Evolutionary conservation across 2,888 invertebrate genomes (phyloP).

Genomic region (Andrena bucephala): DNA sequence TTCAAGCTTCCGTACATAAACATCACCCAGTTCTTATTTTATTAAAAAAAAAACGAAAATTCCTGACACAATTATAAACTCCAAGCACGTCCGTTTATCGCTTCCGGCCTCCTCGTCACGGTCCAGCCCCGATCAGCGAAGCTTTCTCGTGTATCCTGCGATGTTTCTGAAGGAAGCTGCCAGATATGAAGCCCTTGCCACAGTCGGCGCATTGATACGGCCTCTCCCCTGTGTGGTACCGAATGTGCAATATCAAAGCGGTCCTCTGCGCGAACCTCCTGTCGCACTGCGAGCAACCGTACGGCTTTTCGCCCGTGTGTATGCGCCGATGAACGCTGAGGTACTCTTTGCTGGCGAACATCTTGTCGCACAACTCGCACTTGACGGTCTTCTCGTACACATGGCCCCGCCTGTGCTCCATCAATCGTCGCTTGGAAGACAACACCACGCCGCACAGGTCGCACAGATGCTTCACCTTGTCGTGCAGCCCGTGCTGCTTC

Average conservation of each 20-base stretch:
- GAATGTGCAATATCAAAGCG: constrained; percentile 78
- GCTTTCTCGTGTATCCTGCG: constrained; percentile 70
- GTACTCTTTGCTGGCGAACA: constrained; percentile 75
- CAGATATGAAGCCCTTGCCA: constrained; percentile 79
- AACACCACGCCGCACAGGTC: constrained; percentile 77
- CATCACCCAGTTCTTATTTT: constrained; percentile 1
- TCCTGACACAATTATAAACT: constrained; percentile 1
- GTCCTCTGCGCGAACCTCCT: constrained; percentile 80
- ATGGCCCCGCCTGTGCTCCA: constrained; percentile 74
- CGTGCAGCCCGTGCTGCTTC: constrained; percentile 70
- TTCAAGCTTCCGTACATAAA: constrained; percentile 7
- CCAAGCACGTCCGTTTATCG: background rate
- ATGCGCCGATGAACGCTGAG: constrained; percentile 77
- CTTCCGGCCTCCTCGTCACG: background rate
- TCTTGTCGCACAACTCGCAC: constrained; percentile 77
- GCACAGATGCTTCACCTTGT: constrained; percentile 73
- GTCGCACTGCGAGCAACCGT: constrained; percentile 80
- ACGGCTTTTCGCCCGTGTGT: constrained; percentile 80
- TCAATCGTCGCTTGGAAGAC: constrained; percentile 72
- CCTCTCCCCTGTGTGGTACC: constrained; percentile 80
- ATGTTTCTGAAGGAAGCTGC: constrained; percentile 78
- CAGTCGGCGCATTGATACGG: constrained; percentile 79
- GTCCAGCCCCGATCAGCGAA: background rate
- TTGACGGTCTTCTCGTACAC: constrained; percentile 72
- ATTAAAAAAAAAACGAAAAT: constrained; percentile 13